Evolutionary conservation across 2,797 vertebrate species (phyloP), one percentile per base, ranked within the genome.

Genomic region (Siniperca obscura): DNA sequence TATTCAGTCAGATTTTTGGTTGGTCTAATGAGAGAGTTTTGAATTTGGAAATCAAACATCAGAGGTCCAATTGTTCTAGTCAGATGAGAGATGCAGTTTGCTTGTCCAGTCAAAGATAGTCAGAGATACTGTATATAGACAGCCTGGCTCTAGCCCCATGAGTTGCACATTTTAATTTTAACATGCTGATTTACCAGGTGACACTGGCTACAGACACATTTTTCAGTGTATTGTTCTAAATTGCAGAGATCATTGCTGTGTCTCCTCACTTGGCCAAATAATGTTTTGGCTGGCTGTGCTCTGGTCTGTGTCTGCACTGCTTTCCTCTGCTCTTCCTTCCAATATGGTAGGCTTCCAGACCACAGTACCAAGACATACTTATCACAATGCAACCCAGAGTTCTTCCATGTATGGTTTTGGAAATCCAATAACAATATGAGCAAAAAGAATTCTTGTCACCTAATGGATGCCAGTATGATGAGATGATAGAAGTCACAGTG

Each of bases 401-500:
- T 69, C 53, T 38, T 22, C 48, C 36, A 61, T 66, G 13, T 82
- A 21, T 68, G 48, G 30, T 42, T 50, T 46, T 73, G 42, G 27
- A 73, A 82, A 77, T 74, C 38, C 70, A 80, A 62, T 70, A 67
- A 60, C 46, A 78, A 38, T 38, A 27, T 38, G 42, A 68, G 34
- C 59, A 36, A 56, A 42, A 48, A 57, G 48, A 0, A 30, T 57
- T 27, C n/a, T 36, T 79, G 11, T 71, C 80, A 40, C 52, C 56
- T n/a, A 62, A 74, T 77, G 72, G 71, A 53, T 55, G 69, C 68
- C 1, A 30, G 21, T 57, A 8, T 81, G 67, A 81, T 64, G 57
- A 53, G 70, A 81, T 56, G 74, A 75, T 80, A 84, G 61, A 77
- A 70, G 76, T 74, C 55, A 27, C 40, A 65, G 14, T 42, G 59